Evolutionary conservation across 2,797 vertebrate species (phyloP), one percentile per base, ranked within the genome.

Genomic region (Malacoctenus gilli): DNA sequence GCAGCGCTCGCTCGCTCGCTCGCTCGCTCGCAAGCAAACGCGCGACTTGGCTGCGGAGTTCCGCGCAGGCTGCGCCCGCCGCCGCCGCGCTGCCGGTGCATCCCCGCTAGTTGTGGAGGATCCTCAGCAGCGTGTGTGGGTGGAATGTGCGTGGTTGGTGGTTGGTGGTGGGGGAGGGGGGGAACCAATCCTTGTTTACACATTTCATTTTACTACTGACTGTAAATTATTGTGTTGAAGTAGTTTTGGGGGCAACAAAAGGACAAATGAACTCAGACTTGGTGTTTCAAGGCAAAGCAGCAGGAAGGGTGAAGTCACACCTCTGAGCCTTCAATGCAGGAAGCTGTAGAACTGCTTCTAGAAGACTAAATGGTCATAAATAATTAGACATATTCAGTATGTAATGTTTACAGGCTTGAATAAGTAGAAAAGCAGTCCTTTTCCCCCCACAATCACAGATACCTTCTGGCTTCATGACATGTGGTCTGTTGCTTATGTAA

Each of bases 1-100:
- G 59, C 52, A 1, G 11, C 61, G 50, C 72, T 64, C 56, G 28
- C 69, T n/a, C n/a, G n/a, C n/a, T n/a, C n/a, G n/a, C n/a, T n/a
- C n/a, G n/a, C n/a, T n/a, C n/a, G n/a, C n/a, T n/a, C n/a, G n/a
- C n/a, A n/a, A 41, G 64, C 16, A 41, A 65, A 60, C 5, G 61
- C 61, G 63, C 54, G 35, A 43, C 59, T 59, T 72, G 72, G 59
- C 63, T 1, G 51, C 56, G 13, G 54, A 37, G n/a, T n/a, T n/a
- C 52, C 35, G 3, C 50, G 67, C 55, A 38, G 30, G 36, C 56
- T 30, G 10, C 13, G 13, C 31, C 68, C 60, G 16, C 56, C 35
- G 16, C 56, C 35, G 56, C 55, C 34, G 1, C 6, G 15, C 37
- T 22, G 4, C 8, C 23, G 23, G 4, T 25, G 23, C 25, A 28